These are phyloP conservation scores for Epizoanthus fatuus DNA, from an alignment of 92 coral and sea anemone genomes.

Conservation along the genomic window DNA sequence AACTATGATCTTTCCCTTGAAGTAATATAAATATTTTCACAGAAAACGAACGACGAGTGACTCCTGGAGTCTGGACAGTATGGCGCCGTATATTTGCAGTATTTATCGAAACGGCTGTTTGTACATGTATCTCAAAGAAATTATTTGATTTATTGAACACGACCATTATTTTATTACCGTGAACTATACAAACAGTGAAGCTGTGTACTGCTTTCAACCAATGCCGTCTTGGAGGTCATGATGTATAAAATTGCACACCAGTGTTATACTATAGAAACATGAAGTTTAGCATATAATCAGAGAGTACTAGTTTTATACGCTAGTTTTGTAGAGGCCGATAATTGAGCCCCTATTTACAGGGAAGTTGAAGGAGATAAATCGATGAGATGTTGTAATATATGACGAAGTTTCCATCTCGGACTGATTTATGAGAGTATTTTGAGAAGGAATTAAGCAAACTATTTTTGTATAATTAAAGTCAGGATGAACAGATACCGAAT, in stretches of 20 bases:
- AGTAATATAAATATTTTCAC: neutral
- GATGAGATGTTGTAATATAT: no score
- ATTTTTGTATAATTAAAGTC: constrained; percentile 11
- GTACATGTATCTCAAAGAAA: neutral
- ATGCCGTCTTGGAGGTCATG: neutral
- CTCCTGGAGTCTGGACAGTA: no score
- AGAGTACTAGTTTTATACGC: neutral
- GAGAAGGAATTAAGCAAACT: neutral
- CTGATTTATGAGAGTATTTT: neutral
- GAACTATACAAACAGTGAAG: neutral
- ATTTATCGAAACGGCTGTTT: neutral
- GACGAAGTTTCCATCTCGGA: neutral
- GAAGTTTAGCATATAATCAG: neutral
- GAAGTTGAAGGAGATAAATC: neutral
- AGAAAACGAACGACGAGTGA: neutral
- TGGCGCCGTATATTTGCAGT: no score
- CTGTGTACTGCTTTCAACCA: neutral
- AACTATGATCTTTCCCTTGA: neutral
- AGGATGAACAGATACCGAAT: neutral
- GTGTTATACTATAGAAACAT: neutral
- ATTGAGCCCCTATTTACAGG: neutral
- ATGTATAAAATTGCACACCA: neutral
- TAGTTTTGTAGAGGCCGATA: neutral
- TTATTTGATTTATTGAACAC: neutral
- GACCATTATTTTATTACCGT: neutral